These are phyloP conservation scores for Turritopsis rubra DNA, from an alignment of 30 jellyfish, hydroid and myxozoan species.

Conservation along the genomic window DNA sequence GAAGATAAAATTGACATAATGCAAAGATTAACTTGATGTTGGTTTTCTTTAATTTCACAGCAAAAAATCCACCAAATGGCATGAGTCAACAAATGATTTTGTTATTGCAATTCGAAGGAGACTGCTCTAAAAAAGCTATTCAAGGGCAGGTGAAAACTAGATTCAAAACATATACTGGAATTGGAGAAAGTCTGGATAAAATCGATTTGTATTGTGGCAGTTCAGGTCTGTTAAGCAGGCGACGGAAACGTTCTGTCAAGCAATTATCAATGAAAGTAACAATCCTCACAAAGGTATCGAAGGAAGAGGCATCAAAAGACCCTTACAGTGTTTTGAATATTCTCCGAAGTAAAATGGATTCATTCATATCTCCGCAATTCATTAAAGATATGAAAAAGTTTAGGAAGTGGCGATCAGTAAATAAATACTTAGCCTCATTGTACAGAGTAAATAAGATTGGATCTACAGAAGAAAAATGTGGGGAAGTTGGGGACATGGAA, in stretches of 20 bases:
- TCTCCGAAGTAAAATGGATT: slow-evolving; percentile 32
- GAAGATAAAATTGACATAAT: too few species aligned
- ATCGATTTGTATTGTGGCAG: slow-evolving; percentile 46
- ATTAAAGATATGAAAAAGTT: slow-evolving; percentile 21
- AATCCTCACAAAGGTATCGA: slow-evolving; percentile 34
- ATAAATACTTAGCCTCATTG: neutral
- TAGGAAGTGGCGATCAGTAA: slow-evolving; percentile 12
- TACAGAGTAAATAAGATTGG: slow-evolving; percentile 1
- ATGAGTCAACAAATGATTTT: slow-evolving; percentile 13
- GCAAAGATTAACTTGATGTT: too few species aligned
- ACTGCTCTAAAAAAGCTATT: slow-evolving; percentile 48
- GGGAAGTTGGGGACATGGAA: slow-evolving; percentile 21
- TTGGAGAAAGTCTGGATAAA: slow-evolving; percentile 7
- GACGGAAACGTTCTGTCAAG: slow-evolving; percentile 38
- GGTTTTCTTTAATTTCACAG: slow-evolving; percentile 33
- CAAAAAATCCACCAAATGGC: slow-evolving; percentile 55
- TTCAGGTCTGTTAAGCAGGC: slow-evolving; percentile 40
- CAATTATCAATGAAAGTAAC: slow-evolving; percentile 29
- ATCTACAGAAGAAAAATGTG: slow-evolving; percentile 20
- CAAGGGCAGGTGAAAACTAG: slow-evolving; percentile 30
- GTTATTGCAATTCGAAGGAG: slow-evolving; percentile 46
- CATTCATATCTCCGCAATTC: slow-evolving; percentile 40
- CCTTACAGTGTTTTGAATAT: slow-evolving; percentile 35
- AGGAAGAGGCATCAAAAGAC: slow-evolving; percentile 34
- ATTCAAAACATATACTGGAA: slow-evolving; percentile 25